Base-by-base conservation (phyloP, 2,113 vertebrate species). In the Cynocephalus volans region DNA sequence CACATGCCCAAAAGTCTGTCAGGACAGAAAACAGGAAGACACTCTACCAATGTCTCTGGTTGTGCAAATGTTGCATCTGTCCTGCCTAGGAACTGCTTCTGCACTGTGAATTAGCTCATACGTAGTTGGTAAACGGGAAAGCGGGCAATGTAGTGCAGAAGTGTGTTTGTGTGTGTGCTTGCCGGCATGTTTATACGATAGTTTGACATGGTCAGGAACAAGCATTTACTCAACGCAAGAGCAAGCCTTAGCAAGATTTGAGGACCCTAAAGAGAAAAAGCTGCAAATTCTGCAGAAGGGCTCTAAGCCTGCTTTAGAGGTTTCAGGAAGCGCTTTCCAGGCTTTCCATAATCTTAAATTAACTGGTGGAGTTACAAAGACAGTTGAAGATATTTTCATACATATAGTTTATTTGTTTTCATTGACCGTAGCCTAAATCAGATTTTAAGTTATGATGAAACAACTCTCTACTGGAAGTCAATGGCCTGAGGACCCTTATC, bases 171-270 rank as follows among this genome's bases (percentile, higher is more conserved):
- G 19, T 48, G 81, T 3, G 26, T 17, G 31, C 65, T 82, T 17
- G 26, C 8, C 58, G 23, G n/a, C 41, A 0, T 1, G 9, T 82
- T 60, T 8, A 36, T 36, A 24, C 26, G 24, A 80, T 18, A 54
- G 36, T 45, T 48, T 41, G 6, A n/a, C 33, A n/a, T 3, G 1
- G 12, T 3, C 19, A 0, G 14, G 52, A 60, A 50, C 36, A 5
- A 17, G 17, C 6, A 5, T 36, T 26, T 8, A 36, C 14, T 89
- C 54, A 19, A 1, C 1, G 4, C 24, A 62, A 64, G 56, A 64
- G 41, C 72, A 18, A 50, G 45, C 19, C 58, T 50, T 50, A 17
- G 72, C 31, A 62, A n/a, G 31, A 26, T 17, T 52, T 13, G 45
- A 50, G 76, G 56, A 50, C 13, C 13, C 9, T 13, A 8, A 19